Evolutionary conservation across 2,888 invertebrate genomes (phyloP), one percentile per base, ranked within the genome.

Genomic region (Rotaria magnacalcarata): DNA sequence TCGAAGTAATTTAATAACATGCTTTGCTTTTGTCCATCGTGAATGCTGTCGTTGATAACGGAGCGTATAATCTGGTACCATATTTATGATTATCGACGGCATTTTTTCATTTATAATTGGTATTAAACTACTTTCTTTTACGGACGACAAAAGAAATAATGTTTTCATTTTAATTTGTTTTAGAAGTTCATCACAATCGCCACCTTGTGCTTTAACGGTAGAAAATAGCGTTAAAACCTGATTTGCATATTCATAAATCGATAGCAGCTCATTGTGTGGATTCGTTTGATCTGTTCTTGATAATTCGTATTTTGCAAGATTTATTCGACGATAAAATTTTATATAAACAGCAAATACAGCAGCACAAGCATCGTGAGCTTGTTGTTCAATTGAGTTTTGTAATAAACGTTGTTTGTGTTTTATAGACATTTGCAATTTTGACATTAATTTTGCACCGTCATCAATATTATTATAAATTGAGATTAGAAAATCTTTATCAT

Each of bases 311-410:
- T 80, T 80, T 0, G 80, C 80, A 7, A 80, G 8, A 47, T 80
- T 47, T 0, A 80, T 80, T 24, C 80, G 80, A 0, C 47, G 80
- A 80, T 47, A 80, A 47, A 16, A 7, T 80, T 80, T 80, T 11
- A 80, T 4, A 80, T 80, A 80, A n/a, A 80, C 80, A 80, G 80
- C 80, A 80, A 80, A 80, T 47, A 80, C 10, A 47, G 47, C 47
- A 4, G 80, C 80, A 11, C 24, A n/a, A 11, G 47, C 80, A 24
- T 80, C 47, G n/a, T 80, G 24, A 14, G 80, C 80, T n/a, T 47
- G 47, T 80, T 47, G 24, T 80, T 80, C 80, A 80, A 80, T 47
- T 6, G 80, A 80, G 21, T 80, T 80, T n/a, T 80, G 80, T 80
- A 80, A 80, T 19, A 34, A 1, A 47, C n/a, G 24, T 80, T 21